Conservation (phyloP, 1,140 invertebrate genomes). For the Polyergus mexicanus region DNA sequence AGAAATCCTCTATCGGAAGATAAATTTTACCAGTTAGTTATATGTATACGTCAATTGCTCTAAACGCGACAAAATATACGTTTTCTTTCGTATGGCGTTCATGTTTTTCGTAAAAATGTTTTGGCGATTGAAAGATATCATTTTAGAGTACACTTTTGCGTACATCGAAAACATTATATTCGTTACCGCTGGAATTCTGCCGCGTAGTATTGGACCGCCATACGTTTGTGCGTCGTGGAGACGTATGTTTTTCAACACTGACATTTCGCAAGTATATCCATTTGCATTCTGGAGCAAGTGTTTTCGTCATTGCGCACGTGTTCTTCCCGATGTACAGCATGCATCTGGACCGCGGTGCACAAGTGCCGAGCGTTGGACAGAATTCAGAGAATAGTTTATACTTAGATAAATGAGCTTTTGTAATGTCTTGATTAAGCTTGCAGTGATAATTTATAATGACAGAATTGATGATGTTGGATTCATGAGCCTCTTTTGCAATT, state of each 20-base stretch:
- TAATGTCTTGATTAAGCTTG: constrained; percentile 35
- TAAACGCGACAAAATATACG: background rate
- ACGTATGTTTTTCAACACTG: constrained; percentile 20
- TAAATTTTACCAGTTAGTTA: background rate
- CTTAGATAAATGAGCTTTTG: constrained; percentile 39
- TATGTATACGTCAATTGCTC: background rate
- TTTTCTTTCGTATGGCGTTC: background rate
- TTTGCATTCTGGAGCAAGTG: constrained; percentile 75
- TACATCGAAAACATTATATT: constrained; percentile 21
- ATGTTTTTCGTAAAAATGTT: constrained; percentile 9
- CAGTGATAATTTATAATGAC: constrained; percentile 39
- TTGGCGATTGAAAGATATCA: constrained; percentile 27
- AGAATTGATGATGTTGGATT: constrained; percentile 4
- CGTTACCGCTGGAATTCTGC: constrained; percentile 21
- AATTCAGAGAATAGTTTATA: constrained; percentile 25
- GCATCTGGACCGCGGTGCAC: constrained; percentile 11
- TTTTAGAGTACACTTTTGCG: constrained; percentile 5
- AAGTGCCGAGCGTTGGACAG: constrained; percentile 1
- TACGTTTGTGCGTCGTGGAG: background rate
- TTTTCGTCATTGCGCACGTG: constrained; percentile 74
- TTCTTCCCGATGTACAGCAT: constrained; percentile 45
- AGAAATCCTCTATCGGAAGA: background rate
- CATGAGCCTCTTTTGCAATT: constrained; percentile 42
- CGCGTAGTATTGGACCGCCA: background rate
- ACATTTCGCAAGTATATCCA: constrained; percentile 66